Evolutionary conservation across 2,113 vertebrate genomes (phyloP), one percentile per base, ranked within the genome.

Genomic region (Silurus meridionalis): DNA sequence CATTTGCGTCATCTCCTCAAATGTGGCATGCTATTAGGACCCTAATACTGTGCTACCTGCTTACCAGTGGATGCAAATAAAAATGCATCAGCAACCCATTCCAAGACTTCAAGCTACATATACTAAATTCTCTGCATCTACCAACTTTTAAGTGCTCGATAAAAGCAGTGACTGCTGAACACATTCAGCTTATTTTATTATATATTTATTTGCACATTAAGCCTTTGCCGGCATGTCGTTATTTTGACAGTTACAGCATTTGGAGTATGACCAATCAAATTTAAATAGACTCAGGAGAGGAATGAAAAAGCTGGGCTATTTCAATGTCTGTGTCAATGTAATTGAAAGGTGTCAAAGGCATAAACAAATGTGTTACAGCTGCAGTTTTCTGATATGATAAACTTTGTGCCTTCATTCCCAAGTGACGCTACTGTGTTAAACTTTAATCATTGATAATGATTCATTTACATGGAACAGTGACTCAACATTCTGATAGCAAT

Each of bases 181-280:
- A 88, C 85, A 83, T 89, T 87, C 63, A 87, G 77, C 75, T 71
- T 83, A 58, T 77, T 77, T 89, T 85, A 89, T 92, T 88, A 91
- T 91, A 92, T 91, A 92, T 94, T 92, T 92, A 93, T 92, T 91
- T 92, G 25, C 86, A 82, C 90, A 90, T 92, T 90, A 91, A 89
- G 78, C 84, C 86, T 81, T 89, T 75, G 88, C 87, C 82, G 71
- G 89, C 82, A 90, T 84, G 84, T 82, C 87, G 50, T 89, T 84
- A 71, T 89, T 91, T 91, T 93, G 92, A 92, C 92, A 92, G 92
- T 86, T 64, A 82, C 87, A 90, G 83, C 86, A 94, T 93, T 93
- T 90, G 82, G 88, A 92, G 89, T 87, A 66, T 90, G 91, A 92
- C 91, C 90, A 90, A 83, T 92, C 92, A 92, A 89, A 93, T 93